Evolutionary conservation across 1,140 invertebrate genomes (phyloP), one percentile per base, ranked within the genome.

Genomic region (Neodiprion fabricii): DNA sequence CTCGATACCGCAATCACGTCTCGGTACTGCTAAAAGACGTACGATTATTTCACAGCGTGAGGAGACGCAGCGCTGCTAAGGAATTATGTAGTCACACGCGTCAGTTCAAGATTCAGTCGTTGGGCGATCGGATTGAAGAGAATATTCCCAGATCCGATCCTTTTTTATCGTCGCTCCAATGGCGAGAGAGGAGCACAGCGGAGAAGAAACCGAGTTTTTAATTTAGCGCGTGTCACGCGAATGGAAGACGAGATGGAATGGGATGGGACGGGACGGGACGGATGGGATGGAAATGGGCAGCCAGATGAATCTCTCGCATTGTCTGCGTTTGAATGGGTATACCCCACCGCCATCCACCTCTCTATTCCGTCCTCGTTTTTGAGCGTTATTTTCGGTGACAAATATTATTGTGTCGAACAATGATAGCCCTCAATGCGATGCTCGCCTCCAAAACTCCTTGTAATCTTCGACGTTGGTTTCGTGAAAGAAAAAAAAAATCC

Each of bases 351-450:
- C 71, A 61, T 79, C 81, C 79, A 81, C 81, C 81, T 85, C 82
- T 86, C 84, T 84, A 83, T 87, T 84, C 79, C 79, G 80, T 83
- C 80, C 78, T 77, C 76, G 79, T 84, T 87, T 86, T 85, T 82
- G 77, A 83, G 80, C 80, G 78, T 87, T 87, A 87, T 87, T 88
- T 88, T 87, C 81, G 85, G 84, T 80, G 85, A 85, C 87, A 88
- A 88, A 88, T 88, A 87, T 88, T 87, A 87, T 88, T 85, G 83
- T 85, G 87, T 87, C 86, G 85, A 88, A 87, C 87, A 88, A 88
- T 88, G 83, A 88, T 87, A 83, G 83, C 80, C 83, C 83, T 86
- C 82, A 80, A 84, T 83, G 84, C 76, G 77, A 79, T 73, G 76
- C 79, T 75, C 76, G 48, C 71, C 76, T 81, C 76, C 75, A 78